Conservation (phyloP, 2,797 vertebrate species). For the Momotus momota region DNA sequence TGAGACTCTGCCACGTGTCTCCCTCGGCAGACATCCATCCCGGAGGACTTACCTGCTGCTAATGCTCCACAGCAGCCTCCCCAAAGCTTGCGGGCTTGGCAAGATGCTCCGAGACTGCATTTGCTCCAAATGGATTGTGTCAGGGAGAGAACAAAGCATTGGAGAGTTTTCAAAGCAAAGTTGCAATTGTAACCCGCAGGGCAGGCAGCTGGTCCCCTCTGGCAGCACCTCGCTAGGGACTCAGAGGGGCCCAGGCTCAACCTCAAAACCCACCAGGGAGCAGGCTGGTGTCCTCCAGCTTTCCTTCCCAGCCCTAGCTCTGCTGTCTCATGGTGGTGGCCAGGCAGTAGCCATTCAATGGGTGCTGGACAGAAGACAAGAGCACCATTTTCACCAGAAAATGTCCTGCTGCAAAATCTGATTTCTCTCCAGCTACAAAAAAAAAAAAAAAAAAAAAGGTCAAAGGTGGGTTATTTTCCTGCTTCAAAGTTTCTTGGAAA, state of each 20-base stretch:
- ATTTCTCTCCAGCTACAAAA: not conserved
- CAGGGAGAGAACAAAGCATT: constrained; percentile 52
- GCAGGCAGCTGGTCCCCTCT: not conserved
- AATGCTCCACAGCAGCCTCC: constrained; percentile 29
- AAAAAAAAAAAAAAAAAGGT: not conserved
- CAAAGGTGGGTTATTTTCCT: not conserved
- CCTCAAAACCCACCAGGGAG: not conserved
- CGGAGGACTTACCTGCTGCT: constrained; percentile 24
- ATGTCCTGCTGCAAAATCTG: not conserved
- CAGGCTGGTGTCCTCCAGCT: not conserved
- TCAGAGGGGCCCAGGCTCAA: accelerated
- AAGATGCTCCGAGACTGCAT: constrained; percentile 29
- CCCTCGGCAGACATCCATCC: not conserved
- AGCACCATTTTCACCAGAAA: not conserved
- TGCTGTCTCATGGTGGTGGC: accelerated
- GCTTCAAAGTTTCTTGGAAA: constrained; percentile 29
- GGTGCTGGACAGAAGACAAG: not conserved
- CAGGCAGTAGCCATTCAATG: accelerated
- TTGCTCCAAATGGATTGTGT: constrained; percentile 66
- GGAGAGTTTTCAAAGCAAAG: constrained; percentile 34
- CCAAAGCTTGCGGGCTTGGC: constrained; percentile 44
- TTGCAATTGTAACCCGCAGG: accelerated
- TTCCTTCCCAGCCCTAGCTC: not conserved
- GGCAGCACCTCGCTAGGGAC: not conserved
- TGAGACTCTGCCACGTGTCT: accelerated